phyloP scores from a whole-genome alignment of 2,888 invertebrate species.

The Tenodera sinensis region DNA sequence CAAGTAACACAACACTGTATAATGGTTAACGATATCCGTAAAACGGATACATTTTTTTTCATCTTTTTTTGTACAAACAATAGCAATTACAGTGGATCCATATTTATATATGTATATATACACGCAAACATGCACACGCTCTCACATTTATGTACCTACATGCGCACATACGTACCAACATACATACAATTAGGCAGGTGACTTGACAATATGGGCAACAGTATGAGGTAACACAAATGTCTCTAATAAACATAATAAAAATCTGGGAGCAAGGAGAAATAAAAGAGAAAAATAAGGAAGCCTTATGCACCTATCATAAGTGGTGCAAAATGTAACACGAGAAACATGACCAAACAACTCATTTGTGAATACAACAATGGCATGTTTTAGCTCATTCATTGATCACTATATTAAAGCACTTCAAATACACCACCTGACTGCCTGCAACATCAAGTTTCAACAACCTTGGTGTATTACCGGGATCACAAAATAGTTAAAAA shows the following conservation, averaged over 20 bases:
- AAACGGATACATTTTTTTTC: slow-evolving; percentile 23
- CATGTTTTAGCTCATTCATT: slow-evolving; percentile 1
- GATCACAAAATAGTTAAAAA: slow-evolving; percentile 20
- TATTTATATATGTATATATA: slow-evolving; percentile 22
- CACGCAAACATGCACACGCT: neutral
- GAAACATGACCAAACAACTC: slow-evolving; percentile 10
- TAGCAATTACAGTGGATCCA: slow-evolving; percentile 30
- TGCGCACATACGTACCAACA: neutral
- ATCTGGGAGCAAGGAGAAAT: neutral
- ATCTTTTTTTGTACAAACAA: slow-evolving; percentile 30
- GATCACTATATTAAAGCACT: slow-evolving; percentile 28
- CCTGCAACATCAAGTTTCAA: neutral
- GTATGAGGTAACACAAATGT: slow-evolving; percentile 29
- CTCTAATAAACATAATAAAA: slow-evolving; percentile 15
- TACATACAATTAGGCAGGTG: slow-evolving; percentile 27
- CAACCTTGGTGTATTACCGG: neutral
- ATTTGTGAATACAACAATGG: neutral
- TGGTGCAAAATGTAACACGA: neutral
- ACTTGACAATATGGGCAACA: slow-evolving; percentile 28
- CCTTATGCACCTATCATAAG: neutral
- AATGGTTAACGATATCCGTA: slow-evolving; percentile 27
- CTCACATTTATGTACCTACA: too few relatives aligned
- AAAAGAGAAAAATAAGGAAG: neutral
- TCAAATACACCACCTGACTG: slow-evolving; percentile 16
- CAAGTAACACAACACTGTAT: neutral